Conservation (phyloP, 2,113 vertebrate genomes). For the Chloroceryle aenea region DNA sequence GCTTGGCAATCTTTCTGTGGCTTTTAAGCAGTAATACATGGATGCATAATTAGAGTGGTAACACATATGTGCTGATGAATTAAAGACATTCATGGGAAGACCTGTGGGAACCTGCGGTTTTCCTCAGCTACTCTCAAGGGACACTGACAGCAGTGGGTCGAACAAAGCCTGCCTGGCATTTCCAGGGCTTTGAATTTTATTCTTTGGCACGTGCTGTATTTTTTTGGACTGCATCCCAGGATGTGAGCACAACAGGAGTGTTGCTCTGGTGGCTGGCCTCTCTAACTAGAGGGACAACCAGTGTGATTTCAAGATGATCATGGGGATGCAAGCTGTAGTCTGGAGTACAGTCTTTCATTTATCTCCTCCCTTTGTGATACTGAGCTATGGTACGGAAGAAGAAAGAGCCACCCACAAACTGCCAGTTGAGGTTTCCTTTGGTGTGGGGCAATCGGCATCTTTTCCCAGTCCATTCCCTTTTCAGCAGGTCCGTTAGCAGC, state of each 20-base stretch:
- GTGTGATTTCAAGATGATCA: background rate
- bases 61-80: background rate
- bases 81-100: background rate
- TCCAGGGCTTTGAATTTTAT: background rate
- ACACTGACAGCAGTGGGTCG: background rate
- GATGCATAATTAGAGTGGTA: background rate
- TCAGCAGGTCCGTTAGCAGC: background rate
- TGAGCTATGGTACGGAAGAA: background rate
- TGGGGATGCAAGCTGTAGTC: background rate
- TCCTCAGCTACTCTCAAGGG: background rate
- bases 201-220: background rate
- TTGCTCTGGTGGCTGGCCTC: background rate
- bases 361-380: background rate
- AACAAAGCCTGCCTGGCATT: background rate
- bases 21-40: background rate
- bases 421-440: background rate
- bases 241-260: fast-evolving
- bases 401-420: background rate
- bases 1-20: background rate
- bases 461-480: background rate
- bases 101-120: background rate
- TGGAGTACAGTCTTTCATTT: background rate
- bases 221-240: background rate
- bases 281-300: background rate
- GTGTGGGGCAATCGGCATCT: background rate